Conservation (phyloP, 2,797 vertebrate species). For the Sarcoramphus papa region DNA sequence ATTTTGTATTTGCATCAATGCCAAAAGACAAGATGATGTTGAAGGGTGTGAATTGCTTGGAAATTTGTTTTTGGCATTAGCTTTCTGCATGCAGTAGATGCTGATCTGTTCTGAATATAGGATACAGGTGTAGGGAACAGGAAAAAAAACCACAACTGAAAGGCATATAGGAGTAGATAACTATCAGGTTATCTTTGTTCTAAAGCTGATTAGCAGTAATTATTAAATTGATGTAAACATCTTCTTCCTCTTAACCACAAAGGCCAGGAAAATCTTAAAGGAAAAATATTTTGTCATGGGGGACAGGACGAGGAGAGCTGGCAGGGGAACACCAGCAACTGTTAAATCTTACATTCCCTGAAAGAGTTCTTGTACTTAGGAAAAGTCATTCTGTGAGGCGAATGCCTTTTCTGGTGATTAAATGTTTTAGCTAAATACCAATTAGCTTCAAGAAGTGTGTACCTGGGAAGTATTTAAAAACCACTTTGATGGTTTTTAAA, state of each 20-base stretch:
- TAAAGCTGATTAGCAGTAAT: not conserved
- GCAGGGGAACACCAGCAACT: not conserved
- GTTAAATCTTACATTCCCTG: not conserved
- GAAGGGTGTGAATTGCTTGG: not conserved
- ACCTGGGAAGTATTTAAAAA: not conserved
- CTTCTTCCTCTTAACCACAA: not conserved
- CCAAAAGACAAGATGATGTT: not conserved
- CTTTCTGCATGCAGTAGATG: not conserved
- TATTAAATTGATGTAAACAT: not conserved
- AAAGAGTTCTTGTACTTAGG: not conserved
- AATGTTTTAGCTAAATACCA: not conserved
- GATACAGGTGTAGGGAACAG: not conserved
- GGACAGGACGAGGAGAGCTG: not conserved
- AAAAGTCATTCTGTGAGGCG: not conserved
- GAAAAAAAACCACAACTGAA: not conserved
- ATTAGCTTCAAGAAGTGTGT: not conserved
- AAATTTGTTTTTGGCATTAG: not conserved
- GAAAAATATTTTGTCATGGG: not conserved
- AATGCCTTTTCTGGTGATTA: not conserved
- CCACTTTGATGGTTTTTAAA: not conserved
- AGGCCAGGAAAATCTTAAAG: not conserved
- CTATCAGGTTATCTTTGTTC: not conserved
- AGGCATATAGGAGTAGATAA: not conserved
- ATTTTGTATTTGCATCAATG: not conserved
- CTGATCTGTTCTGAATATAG: not conserved